Evolutionary conservation across 2,797 vertebrate genomes (phyloP), one percentile per base, ranked within the genome.

Genomic region (Acrocephalus scirpaceus): DNA sequence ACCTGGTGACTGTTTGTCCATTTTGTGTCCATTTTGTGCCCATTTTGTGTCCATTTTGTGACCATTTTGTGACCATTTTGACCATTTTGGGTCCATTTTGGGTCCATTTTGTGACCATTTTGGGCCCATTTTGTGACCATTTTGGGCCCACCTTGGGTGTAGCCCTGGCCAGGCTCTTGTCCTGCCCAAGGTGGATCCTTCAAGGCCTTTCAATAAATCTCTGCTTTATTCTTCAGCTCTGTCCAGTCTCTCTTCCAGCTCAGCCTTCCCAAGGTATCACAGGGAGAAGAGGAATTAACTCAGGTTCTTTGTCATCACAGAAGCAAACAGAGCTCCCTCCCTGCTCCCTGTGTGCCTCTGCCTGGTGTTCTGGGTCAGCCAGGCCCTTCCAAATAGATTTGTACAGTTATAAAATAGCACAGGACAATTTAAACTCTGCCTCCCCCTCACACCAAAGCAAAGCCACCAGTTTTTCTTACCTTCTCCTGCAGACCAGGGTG

Each of bases 341-440:
- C 71, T 38, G 48, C 32, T 54, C 70, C 4, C 0, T 3, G 7
- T 29, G 27, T 45, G 44, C 1, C 4, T 10, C 20, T 10, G 3
- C 13, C 54, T 38, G 38, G 11, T 27, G 38, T 6, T 26, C 9
- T 4, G 25, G 20, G 13, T 29, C n/a, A 23, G 34, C 26, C 86
- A 76, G 9, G 3, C 29, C 45, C 36, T 78, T 56, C 78, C 71
- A 67, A 30, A 48, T 1, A 7, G 18, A 13, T n/a, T 10, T 54
- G 3, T 5, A 34, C 5, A 77, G 26, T 8, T 2, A 15, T 15
- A 13, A 42, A 61, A 70, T 13, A 11, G 29, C 61, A 50, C 57
- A 23, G 10, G 32, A 48, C 4, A 51, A 17, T 32, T 60, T 23
- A 44, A 60, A 9, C 58, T 34, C 56, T 85, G 23, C 9, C 23